Conservation (phyloP, 2,113 vertebrate genomes). For the Rhipidura dahli region DNA sequence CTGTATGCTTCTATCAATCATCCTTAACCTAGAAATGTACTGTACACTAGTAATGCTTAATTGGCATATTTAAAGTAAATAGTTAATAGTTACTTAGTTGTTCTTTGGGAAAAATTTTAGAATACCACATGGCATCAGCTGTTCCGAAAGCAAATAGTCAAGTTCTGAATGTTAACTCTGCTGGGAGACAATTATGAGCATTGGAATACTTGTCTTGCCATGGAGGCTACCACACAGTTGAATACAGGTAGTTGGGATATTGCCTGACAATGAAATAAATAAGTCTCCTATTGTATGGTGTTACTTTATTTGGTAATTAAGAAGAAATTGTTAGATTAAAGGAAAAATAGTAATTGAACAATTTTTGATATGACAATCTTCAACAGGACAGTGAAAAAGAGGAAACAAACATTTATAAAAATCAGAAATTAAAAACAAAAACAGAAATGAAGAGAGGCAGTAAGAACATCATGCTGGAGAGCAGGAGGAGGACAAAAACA, state of each 20-base stretch:
- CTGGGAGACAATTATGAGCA: constrained; percentile 39
- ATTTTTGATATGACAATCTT: not conserved
- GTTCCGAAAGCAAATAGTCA: constrained; percentile 62
- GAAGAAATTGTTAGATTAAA: not conserved
- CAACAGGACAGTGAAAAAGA: not conserved
- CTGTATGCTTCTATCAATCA: constrained; percentile 74
- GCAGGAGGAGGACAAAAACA: not conserved
- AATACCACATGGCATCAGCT: constrained; percentile 60
- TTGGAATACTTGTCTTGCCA: not conserved
- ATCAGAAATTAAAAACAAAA: not conserved
- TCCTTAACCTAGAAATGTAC: constrained; percentile 71
- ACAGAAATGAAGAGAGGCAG: rapidly evolving
- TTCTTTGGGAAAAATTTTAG: constrained; percentile 66
- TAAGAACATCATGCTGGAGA: not conserved
- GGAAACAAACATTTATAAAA: not conserved
- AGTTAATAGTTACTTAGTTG: constrained; percentile 77
- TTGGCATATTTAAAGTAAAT: constrained; percentile 82
- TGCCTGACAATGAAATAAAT: not conserved
- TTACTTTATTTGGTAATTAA: not conserved
- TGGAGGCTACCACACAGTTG: not conserved
- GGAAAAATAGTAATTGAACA: not conserved
- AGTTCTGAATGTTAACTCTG: constrained; percentile 37
- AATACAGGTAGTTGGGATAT: not conserved
- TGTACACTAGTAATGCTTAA: constrained; percentile 76
- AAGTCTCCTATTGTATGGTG: not conserved